phyloP scores from a whole-genome alignment of 2,888 invertebrate genomes.

The Lottia gigantea region DNA sequence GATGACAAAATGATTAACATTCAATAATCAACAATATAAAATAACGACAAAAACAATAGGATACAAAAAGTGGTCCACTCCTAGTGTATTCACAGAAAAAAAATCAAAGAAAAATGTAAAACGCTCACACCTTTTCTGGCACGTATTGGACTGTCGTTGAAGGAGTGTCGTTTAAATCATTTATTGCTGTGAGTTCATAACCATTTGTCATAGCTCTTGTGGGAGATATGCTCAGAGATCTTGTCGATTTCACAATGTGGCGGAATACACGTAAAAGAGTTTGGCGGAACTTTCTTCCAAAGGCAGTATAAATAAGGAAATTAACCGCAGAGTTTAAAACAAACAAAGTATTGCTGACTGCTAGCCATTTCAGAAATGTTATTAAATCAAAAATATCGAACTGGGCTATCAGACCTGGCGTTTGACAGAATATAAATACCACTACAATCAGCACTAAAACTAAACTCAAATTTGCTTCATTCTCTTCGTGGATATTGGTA shows the following conservation, averaged over 20 bases:
- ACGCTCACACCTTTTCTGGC: not conserved
- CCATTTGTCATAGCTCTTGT: conserved; percentile 28
- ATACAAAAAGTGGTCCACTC: no score
- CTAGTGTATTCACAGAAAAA: no score
- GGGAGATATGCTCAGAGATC: conserved; percentile 23
- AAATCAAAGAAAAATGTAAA: no score
- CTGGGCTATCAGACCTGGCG: conserved; percentile 58
- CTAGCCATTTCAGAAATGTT: conserved; percentile 53
- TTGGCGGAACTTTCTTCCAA: conserved; percentile 58
- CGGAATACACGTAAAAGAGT: conserved; percentile 51
- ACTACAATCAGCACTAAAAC: conserved; percentile 62
- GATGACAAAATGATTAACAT: no score
- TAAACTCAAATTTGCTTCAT: conserved; percentile 60
- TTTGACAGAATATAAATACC: conserved; percentile 64
- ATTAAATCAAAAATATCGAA: conserved; percentile 48
- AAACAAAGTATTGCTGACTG: conserved; percentile 58
- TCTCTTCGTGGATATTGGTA: conserved; percentile 52
- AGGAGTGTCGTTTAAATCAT: conserved; percentile 22
- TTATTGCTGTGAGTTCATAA: conserved; percentile 32
- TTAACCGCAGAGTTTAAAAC: conserved; percentile 63
- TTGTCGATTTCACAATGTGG: conserved; percentile 25
- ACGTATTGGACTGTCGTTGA: conserved; percentile 15
- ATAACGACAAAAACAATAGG: no score
- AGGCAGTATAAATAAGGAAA: conserved; percentile 63
- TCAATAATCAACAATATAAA: no score